Evolutionary conservation across 2,888 invertebrate species (phyloP), one percentile per base, ranked within the genome.

Genomic region (Drosophila phalerata): DNA sequence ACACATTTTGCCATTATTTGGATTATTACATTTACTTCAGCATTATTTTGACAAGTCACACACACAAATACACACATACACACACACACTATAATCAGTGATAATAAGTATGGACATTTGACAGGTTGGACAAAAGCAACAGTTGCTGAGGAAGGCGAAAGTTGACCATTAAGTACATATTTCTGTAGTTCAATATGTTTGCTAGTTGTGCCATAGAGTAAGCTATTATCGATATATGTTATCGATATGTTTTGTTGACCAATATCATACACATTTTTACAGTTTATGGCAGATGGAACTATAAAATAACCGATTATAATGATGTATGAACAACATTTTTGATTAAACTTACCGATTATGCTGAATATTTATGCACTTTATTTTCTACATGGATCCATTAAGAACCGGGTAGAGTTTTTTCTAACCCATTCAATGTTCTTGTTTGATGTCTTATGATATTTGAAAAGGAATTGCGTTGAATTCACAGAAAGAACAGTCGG

Each of bases 1-100:
- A 57, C 82, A 68, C 64, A 81, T 75, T 79, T 81, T 65, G 60
- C 60, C 62, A 84, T 88, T 70, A 74, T 72, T 73, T 70, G 62
- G 63, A 56, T 80, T 72, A 74, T 74, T 69, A 73, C 61, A 73
- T 75, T 69, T 58, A 30, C 56, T 22, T 57, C 28, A 15, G 34
- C 53, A 72, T 65, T 55, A 73, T 64, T 51, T 57, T 32, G 62
- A 66, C 64, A 69, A 38, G 60, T 11, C 40, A 42, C 45, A 47
- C 45, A 45, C 22, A 45, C 40, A n/a, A n/a, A n/a, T n/a, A 57
- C 25, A 70, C 58, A 25, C 42, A 52, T 37, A 45, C n/a, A 52
- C 30, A 52, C 22, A 52, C 25, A 32, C 34, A 53, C 53, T 15
- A 10, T 32, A 73, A 55, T 67, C 47, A 60, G 60, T 17, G n/a